Base-by-base conservation (phyloP, 2,888 invertebrate species). In the Nemurella pictetii region DNA sequence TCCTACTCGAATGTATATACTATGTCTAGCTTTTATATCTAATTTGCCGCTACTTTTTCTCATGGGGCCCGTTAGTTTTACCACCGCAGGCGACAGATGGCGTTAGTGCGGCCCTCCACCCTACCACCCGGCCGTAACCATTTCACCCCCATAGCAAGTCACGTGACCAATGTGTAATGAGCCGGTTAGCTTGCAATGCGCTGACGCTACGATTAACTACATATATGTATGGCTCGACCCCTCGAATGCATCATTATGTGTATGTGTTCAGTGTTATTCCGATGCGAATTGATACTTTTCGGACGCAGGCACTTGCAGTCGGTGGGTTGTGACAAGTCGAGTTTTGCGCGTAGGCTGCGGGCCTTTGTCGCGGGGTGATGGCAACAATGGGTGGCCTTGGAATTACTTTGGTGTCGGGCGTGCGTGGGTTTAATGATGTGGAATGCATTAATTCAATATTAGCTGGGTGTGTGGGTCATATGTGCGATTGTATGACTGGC, bases 11-110 rank as follows among this genome's bases (percentile, higher is more conserved):
- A n/a, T n/a, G n/a, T n/a, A n/a, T n/a, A n/a, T n/a, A n/a, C n/a
- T n/a, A n/a, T n/a, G n/a, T n/a, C n/a, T n/a, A n/a, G n/a, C n/a
- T n/a, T n/a, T n/a, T n/a, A n/a, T 55, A 72, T 82, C 82, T 82
- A 86, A 86, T 86, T 86, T 86, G 86, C 86, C 86, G 86, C 86
- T 77, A 86, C 85, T 82, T 74, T 83, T 35, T 85, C 86, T 85
- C 86, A 12, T 28, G 73, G 85, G 86, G 75, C 86, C 86, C 86
- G 86, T 86, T 86, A 86, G 86, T 86, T 86, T 85, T 85, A 55
- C 82, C 82, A 82, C 82, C 82, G 72, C 83, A 55, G 84, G 85
- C 85, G 86, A 85, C 86, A 85, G 86, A 86, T 85, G 86, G 85
- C 84, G 28, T 26, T 29, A 72, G 32, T 73, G 36, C 83, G 55